Evolutionary conservation across 1,140 invertebrate species (phyloP).

Genomic region (Cryptotermes secundus): DNA sequence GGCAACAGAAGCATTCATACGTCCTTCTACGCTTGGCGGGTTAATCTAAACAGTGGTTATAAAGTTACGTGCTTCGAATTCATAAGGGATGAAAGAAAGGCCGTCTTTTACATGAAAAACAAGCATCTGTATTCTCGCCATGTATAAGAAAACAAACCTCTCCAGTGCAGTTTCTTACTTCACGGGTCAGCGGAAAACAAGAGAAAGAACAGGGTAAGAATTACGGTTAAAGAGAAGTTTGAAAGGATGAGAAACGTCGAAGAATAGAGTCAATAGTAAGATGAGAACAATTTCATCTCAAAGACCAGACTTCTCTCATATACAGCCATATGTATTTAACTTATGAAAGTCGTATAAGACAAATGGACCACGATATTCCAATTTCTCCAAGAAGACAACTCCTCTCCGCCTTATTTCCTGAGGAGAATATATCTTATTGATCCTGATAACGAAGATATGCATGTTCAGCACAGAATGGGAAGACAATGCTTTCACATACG

Average conservation of each 20-base stretch:
- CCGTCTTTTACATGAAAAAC: not conserved
- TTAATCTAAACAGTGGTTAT: constrained; percentile 14
- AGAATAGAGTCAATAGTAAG: not conserved
- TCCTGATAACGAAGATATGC: not conserved
- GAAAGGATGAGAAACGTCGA: not conserved
- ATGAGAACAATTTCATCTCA: not conserved
- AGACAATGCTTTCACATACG: not conserved
- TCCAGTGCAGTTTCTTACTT: not conserved
- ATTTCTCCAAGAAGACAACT: not conserved
- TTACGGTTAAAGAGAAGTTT: not conserved
- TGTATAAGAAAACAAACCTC: not conserved
- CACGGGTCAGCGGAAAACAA: not conserved
- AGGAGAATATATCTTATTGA: not conserved
- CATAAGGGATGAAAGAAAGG: not conserved
- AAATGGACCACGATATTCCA: not conserved
- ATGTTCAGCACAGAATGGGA: not conserved
- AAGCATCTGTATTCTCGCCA: constrained; percentile 9
- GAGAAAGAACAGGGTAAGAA: not conserved
- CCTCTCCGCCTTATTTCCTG: not conserved
- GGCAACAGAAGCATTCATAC: not conserved
- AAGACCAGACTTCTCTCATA: not conserved
- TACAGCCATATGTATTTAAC: not conserved
- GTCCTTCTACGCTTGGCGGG: not conserved
- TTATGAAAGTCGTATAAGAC: not conserved
- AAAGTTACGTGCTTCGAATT: not conserved